Percentiles rank a stretch among this genome's conserved stretches.
Evolutionary conservation across 2,113 vertebrate species (phyloP).

Genomic region (Malurus cyaneus): DNA sequence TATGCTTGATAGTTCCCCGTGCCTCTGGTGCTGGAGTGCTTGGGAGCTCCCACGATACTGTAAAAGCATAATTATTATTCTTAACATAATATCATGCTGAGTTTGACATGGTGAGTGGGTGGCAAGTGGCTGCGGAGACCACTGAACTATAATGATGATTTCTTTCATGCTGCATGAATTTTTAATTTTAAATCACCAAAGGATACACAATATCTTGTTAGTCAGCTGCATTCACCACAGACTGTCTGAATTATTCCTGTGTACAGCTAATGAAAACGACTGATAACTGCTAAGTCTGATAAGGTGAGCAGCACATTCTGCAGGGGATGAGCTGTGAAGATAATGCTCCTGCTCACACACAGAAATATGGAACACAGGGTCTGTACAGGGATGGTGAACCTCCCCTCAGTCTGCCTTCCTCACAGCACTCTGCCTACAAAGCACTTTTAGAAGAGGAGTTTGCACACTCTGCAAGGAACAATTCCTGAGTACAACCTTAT

Average conservation of each 20-base stretch:
- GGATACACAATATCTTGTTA: slow-evolving; percentile 29
- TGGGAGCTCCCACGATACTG: slow-evolving; percentile 9
- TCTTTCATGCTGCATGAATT: slow-evolving; percentile 43
- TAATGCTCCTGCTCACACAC: background rate
- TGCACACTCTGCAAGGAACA: background rate
- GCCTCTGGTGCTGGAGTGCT: background rate
- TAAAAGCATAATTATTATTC: slow-evolving; percentile 61
- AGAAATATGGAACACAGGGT: background rate
- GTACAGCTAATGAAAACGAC: background rate
- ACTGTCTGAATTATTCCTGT: background rate
- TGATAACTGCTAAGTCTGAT: background rate
- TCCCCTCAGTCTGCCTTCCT: background rate
- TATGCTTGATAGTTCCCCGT: background rate
- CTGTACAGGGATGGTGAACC: fast-evolving
- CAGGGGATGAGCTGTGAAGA: background rate
- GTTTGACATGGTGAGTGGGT: slow-evolving; percentile 53
- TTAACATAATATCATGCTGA: slow-evolving; percentile 54
- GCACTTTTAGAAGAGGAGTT: background rate
- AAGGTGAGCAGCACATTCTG: background rate
- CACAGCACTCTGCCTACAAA: background rate
- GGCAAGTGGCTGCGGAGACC: slow-evolving; percentile 59
- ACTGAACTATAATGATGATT: slow-evolving; percentile 60
- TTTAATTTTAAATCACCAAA: slow-evolving; percentile 57
- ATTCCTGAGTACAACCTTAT: background rate
- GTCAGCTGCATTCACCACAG: slow-evolving; percentile 4